Evolutionary conservation across 2,888 invertebrate species (phyloP), one percentile per base, ranked within the genome.

Genomic region (Aphelenchoides bicaudatus): DNA sequence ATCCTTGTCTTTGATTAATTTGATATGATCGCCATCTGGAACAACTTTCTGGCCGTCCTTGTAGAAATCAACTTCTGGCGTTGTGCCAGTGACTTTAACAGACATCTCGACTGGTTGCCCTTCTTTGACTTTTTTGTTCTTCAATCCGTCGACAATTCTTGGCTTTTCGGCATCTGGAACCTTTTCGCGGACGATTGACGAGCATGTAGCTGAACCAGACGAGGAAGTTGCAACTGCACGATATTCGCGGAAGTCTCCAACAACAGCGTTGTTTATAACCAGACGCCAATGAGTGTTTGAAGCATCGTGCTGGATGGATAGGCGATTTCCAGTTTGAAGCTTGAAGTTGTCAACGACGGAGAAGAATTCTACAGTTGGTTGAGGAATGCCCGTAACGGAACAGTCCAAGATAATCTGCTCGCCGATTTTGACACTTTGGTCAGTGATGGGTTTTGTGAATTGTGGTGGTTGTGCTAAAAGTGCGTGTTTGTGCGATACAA

Each of bases 151-250:
- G 6, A 61, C 46, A 46, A 71, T 67, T 19, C 56, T 61, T 34
- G 59, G 67, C 29, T 50, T 50, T 49, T 65, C 56, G 13, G 48
- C 47, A 58, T n/a, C 55, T 13, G 52, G 28, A 8, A 43, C 50
- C 19, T 56, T 34, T 13, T 27, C 51, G 5, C 58, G 56, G 2
- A 66, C 62, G 27, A 28, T 47, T 23, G 62, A 58, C 25, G 67
- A 61, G 2, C 66, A 70, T 1, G 56, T 39, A 6, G 60, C 63
- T 16, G 53, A 54, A 1, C 85, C 85, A 39, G 82, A 78, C 1
- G 81, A 79, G 78, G 85, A 86, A 63, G 79, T 81, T 16, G 85
- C 86, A 46, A 85, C 81, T 71, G 86, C 86, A 29, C 82, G 81
- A 79, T 86, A 86, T 43, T 81, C 82, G 27, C 85, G 85, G 55